Evolutionary conservation across 1,140 invertebrate species (phyloP), one percentile per base, ranked within the genome.

Genomic region (Anastrepha ludens): DNA sequence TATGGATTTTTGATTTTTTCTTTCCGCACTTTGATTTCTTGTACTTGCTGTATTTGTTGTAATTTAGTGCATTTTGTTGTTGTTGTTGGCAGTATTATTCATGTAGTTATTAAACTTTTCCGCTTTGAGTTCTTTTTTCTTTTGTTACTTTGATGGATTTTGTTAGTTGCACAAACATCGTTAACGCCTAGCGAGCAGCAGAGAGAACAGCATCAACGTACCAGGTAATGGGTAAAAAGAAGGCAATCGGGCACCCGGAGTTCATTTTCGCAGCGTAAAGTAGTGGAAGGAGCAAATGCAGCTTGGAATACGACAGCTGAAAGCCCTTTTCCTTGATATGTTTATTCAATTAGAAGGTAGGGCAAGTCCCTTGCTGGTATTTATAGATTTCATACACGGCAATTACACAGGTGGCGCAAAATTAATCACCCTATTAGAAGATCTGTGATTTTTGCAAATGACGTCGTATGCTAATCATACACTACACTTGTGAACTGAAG

Each of bases 141-240:
- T 11, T 50, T 47, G 2, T 81, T 58, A 29, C 74, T 81, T 55
- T 55, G 47, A 81, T 81, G 47, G 3, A 81, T 81, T 81, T 81
- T 55, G 74, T 81, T 81, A 20, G 74, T 81, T 81, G 74, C 47
- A 81, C 74, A 81, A 81, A 81, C 74, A 81, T 81, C 74, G 47
- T 81, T 81, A 81, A 55, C 17, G 50, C 44, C 17, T 20, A n/a
- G 17, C 47, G 47, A 47, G 11, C 29, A 29, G 29, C 29, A 29
- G 29, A 29, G 29, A 29, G 29, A 29, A 29, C 29, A 29, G 29
- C 29, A 29, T 29, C 29, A 29, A 29, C 29, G 29, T 29, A 29
- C 29, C 29, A 29, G 29, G 29, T 29, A 29, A 29, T 29, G 29
- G 29, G 29, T 29, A 29, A 29, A 29, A 29, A 29, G 29, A 29